Base-by-base conservation (phyloP, 2,888 invertebrate genomes). In the Cloeon dipterum region DNA sequence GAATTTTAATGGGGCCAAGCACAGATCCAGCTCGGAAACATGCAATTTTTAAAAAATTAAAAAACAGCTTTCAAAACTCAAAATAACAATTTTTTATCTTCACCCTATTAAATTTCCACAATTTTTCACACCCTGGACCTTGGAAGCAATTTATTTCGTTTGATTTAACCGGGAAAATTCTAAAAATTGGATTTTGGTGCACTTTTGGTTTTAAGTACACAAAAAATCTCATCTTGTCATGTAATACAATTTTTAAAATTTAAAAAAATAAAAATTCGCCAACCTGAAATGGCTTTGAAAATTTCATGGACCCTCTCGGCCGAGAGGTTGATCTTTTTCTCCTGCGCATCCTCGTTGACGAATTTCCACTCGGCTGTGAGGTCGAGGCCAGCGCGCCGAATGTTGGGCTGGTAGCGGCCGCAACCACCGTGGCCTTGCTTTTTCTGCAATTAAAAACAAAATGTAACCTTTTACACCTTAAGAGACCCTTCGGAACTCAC, bases 251-350 rank as follows among this genome's bases (percentile, higher is more conserved):
- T 26, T 3, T 26, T 13, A 3, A 13, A 29, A 4, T 29, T 14
- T 5, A 16, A 29, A 5, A 10, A 10, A 10, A 29, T 10, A 14
- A 3, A 17, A 7, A 32, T 40, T 37, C 39, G 39, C 40, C 39
- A 47, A 66, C 67, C 68, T 46, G 78, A 75, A 36, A 93, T 88
- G 50, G 85, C 82, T 57, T 91, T 89, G 26, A 98, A 69, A 44
- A 99, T 91, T 61, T 98, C 98, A 70, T 86, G 82, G 2, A 94
- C 96, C 46, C 93, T 64, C 56, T 99, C 98, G 2, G 96, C 98
- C 5, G 86, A 83, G 5, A 99, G 65, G 1, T 68, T 62, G 14
- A 93, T 89, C 58, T 98, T 96, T 53, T 85, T 82, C 53, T 98
- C 93, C 58, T 96, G 94, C 5, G 89, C 82, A 51, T 98, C 96